Base-by-base conservation (phyloP, 2,888 invertebrate species). In the Platypus cylindrus region DNA sequence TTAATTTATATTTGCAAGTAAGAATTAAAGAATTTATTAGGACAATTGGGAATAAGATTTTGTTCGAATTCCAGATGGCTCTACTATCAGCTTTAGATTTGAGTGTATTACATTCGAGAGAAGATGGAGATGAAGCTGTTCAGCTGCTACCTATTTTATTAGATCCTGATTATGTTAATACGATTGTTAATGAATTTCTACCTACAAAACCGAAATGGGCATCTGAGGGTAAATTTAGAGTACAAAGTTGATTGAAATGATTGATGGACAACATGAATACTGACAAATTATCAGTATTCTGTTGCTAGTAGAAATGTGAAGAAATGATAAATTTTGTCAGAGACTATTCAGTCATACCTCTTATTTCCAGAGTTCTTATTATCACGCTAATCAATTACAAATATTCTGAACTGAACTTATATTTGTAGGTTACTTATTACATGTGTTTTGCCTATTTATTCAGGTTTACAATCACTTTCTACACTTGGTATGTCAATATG, bases 31-130 rank as follows among this genome's bases (percentile, higher is more conserved):
- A n/a, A 24, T 24, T 24, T 24, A 11, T 24, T 25, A n/a, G 25
- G 5, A 25, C n/a, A n/a, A n/a, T n/a, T n/a, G n/a, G n/a, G n/a
- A n/a, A n/a, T n/a, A n/a, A n/a, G n/a, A n/a, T n/a, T n/a, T n/a
- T n/a, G n/a, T n/a, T n/a, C n/a, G n/a, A n/a, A n/a, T 32, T 36
- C 22, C 25, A 38, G 40, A 82, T 91, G 79, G 78, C 90, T 0
- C 60, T 91, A 25, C 58, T 93, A 2, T 86, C 86, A 56, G 77
- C 83, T 0, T 64, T 90, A 35, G 90, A 94, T 60, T 66, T 89
- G 7, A 85, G 84, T 45, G 70, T 83, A 14, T 60, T 91, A 34
- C 76, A 78, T 47, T 71, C 72, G 32, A 69, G 77, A 17, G 85
- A 86, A 58, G 80, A 81, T 53, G 75, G 82, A 35, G 84, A 81